Base-by-base conservation (phyloP, 64 coral and sea anemone genomes). In the Catalaphyllia jardinei region DNA sequence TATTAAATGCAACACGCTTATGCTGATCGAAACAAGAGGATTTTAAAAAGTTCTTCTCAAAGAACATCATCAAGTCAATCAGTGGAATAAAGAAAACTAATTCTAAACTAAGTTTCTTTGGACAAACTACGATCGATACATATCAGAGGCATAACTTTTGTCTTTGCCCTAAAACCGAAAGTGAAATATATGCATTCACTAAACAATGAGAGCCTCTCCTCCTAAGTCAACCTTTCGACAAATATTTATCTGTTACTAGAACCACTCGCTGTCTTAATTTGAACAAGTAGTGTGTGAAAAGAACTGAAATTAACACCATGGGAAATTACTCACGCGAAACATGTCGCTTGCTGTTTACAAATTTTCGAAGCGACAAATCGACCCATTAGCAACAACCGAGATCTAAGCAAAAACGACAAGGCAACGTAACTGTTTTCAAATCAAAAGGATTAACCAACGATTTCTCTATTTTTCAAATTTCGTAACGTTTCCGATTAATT, bases 251-350 rank as follows among this genome's bases (percentile, higher is more conserved):
- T 61, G 8, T 20, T 83, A 38, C 33, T n/a, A 17, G 8, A 17
- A 64, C 2, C 29, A 38, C 60, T 64, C 31, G 35, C 31, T 22
- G 63, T 17, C 35, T 28, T 64, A 46, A 46, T 46, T 11, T 20
- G 5, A 29, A 69, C 65, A n/a, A 27, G 22, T 10, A 69, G 22
- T 22, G 22, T 8, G 22, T 11, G 22, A 69, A 69, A 57, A 57
- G 59, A 59, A 71, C 31, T 51, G 81, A 85, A 85, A 85, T 83
- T 52, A 64, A 85, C 81, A 69, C 62, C 81, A 71, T 10, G 24
- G 22, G 31, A 71, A 85, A 71, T 51, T 71, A 28, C 9, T 85
- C 63, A 71, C 62, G 62, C 81, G 62, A 71, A 51, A 67, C 62
- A 51, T 28, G 22, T 63, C 65, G 24, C 19, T 83, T 8, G 13